Conservation (phyloP, 2,797 vertebrate species). For the Falco biarmicus region DNA sequence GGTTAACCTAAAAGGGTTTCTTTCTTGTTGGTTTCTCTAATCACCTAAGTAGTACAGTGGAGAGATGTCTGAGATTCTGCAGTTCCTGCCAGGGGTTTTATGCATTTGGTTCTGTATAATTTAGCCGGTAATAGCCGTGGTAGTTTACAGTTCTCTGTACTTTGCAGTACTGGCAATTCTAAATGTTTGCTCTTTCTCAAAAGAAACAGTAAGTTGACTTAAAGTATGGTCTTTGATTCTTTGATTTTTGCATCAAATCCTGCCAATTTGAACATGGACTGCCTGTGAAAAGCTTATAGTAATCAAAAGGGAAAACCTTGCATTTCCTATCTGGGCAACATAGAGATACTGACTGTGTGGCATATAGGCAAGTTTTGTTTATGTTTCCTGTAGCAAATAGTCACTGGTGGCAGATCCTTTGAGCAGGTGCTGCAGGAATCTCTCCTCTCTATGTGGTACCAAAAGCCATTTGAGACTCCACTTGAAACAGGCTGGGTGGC, state of each 20-base stretch:
- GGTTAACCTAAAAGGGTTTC: constrained; percentile 19
- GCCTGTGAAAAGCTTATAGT: background rate
- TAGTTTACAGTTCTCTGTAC: constrained; percentile 21
- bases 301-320: background rate
- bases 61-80: background rate
- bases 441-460: background rate
- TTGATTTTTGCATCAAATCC: background rate
- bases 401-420: background rate
- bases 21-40: constrained; percentile 3
- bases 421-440: background rate
- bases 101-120: background rate
- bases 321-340: background rate
- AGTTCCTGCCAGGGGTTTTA: background rate
- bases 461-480: background rate
- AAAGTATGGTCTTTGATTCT: background rate
- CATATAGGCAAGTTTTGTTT: background rate
- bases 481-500: background rate
- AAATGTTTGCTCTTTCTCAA: background rate
- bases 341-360: background rate
- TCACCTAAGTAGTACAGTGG: background rate
- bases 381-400: background rate
- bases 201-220: background rate
- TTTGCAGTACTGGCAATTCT: background rate
- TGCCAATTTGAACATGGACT: background rate
- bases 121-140: constrained; percentile 32